phyloP scores from a whole-genome alignment of 1,140 invertebrate genomes.

The Drosophila athabasca region DNA sequence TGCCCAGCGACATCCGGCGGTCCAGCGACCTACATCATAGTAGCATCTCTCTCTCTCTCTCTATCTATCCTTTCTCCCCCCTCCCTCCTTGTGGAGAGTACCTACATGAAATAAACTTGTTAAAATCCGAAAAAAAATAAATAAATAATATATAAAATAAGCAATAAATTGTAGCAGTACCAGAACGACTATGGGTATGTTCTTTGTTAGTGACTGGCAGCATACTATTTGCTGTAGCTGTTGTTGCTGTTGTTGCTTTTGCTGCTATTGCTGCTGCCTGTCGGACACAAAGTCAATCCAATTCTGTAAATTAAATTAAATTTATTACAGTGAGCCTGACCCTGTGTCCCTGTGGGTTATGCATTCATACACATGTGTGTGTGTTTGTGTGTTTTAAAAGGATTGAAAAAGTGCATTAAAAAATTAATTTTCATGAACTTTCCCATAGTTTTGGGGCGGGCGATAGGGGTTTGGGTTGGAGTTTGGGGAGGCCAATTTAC shows the following conservation, averaged over 20 bases:
- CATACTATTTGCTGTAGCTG: constrained; percentile 22
- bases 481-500: constrained; percentile 60
- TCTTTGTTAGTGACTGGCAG: constrained; percentile 39
- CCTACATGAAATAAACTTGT: constrained; percentile 64
- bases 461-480: too few relatives aligned
- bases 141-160: constrained; percentile 14
- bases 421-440: constrained; percentile 62
- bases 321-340: constrained; percentile 58
- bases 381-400: constrained; percentile 50
- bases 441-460: not conserved
- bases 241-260: constrained; percentile 34
- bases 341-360: constrained; percentile 19
- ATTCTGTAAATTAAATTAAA: constrained; percentile 77
- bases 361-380: not conserved
- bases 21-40: constrained; percentile 3
- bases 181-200: not conserved
- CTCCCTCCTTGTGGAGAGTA: constrained; percentile 20
- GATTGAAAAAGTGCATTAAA: constrained; percentile 68
- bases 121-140: constrained; percentile 71
- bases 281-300: constrained; percentile 57
- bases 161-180: constrained; percentile 58
- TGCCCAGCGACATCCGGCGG: not conserved
- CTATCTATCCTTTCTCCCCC: not conserved
- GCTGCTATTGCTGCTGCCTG: constrained; percentile 38
- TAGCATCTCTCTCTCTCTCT: not conserved